A percentile compares a stretch with the other conserved stretches of the same genome.
phyloP scores from a whole-genome alignment of 2,113 vertebrate species.

The Halcyon senegalensis region DNA sequence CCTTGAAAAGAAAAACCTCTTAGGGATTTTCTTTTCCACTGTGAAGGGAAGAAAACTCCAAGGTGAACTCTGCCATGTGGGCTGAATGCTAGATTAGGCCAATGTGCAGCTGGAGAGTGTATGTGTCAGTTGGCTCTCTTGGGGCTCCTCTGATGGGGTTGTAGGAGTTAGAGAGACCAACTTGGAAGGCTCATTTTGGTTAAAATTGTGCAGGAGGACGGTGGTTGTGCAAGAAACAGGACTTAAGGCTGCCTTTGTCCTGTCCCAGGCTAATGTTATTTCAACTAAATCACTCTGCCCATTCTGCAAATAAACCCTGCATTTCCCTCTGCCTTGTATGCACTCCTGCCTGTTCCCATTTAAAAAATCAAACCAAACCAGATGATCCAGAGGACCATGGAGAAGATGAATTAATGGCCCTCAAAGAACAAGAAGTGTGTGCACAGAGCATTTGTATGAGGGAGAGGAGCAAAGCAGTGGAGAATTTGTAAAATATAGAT shows the following conservation, averaged over 20 bases:
- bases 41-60: not conserved
- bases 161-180: not conserved
- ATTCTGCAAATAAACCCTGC: not conserved
- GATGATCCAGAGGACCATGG: not conserved
- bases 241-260: not conserved
- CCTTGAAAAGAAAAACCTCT: not conserved
- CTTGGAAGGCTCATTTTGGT: not conserved
- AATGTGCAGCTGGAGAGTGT: not conserved
- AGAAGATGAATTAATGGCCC: not conserved
- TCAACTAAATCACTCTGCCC: not conserved
- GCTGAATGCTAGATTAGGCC: not conserved
- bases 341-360: not conserved
- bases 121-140: not conserved
- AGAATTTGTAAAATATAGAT: not conserved
- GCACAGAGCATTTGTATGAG: not conserved
- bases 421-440: not conserved
- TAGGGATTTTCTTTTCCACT: not conserved
- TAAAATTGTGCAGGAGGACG: not conserved
- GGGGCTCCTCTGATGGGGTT: not conserved
- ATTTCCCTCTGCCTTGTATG: not conserved
- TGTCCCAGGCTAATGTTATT: not conserved
- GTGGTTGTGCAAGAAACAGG: not conserved
- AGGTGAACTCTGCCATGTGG: not conserved
- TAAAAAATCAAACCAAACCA: not conserved
- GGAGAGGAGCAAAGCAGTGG: not conserved